These are phyloP conservation scores for Pandemis cinnamomeana DNA, from an alignment of 2,888 invertebrate genomes.

Conservation along the genomic window DNA sequence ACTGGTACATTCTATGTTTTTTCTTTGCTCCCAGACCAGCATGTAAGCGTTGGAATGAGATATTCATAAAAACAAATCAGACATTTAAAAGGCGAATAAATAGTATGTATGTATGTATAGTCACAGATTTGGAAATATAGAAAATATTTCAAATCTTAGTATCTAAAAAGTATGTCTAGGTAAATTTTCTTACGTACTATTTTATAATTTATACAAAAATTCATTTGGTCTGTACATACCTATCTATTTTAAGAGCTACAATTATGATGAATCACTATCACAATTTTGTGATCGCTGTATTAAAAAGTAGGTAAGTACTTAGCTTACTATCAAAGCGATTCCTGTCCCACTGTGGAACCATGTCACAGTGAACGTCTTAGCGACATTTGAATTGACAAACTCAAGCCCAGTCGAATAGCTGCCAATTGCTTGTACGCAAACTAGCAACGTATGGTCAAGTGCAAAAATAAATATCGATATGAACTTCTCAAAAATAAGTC, in stretches of 20 bases:
- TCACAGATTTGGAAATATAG: not conserved
- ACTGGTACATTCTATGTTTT: too few relatives aligned
- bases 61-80: not conserved
- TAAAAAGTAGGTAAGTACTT: not conserved
- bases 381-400: too few relatives aligned
- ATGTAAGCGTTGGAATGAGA: not conserved
- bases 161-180: not conserved
- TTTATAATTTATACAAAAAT: slow-evolving; percentile 12
- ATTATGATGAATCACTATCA: not conserved
- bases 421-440: too few relatives aligned
- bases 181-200: slow-evolving; percentile 13
- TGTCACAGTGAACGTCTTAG: too few relatives aligned
- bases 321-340: too few relatives aligned
- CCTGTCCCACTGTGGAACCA: too few relatives aligned
- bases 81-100: not conserved
- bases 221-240: slow-evolving; percentile 38
- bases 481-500: too few relatives aligned
- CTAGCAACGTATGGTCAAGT: too few relatives aligned
- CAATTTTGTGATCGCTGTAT: not conserved
- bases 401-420: too few relatives aligned
- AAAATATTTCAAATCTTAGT: not conserved
- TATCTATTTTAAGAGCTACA: not conserved
- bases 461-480: too few relatives aligned
- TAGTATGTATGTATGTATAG: too few relatives aligned
- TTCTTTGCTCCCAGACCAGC: too few relatives aligned